Evolutionary conservation across 2,113 vertebrate species (phyloP).

Genomic region (Oceanodroma tethys): DNA sequence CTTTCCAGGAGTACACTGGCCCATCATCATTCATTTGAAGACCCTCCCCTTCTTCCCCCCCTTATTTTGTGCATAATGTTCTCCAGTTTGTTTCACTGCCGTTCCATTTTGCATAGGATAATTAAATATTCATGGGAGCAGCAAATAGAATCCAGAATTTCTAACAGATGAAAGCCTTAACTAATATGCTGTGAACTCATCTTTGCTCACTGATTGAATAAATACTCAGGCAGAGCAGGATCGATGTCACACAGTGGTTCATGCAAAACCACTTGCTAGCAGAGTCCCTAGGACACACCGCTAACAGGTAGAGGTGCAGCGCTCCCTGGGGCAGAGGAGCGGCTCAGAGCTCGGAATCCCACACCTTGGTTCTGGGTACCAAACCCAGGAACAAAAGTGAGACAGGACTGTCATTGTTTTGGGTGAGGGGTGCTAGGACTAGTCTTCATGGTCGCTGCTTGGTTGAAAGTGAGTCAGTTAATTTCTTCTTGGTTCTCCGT

Average conservation of each 20-base stretch:
- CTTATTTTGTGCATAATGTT: neutral
- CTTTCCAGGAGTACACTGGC: neutral
- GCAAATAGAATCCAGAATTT: neutral
- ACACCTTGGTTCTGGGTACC: neutral
- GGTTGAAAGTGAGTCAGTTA: neutral
- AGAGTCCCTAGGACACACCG: neutral
- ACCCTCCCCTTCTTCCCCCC: fast-evolving
- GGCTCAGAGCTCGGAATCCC: neutral
- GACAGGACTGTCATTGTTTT: neutral
- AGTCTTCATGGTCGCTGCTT: neutral
- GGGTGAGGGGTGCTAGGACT: neutral
- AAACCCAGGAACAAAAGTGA: neutral
- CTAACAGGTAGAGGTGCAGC: neutral
- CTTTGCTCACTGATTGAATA: neutral
- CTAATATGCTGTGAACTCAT: neutral
- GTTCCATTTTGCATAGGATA: neutral
- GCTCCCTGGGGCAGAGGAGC: neutral
- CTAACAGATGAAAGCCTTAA: neutral
- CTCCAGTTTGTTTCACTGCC: neutral
- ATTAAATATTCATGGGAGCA: neutral
- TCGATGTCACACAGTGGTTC: neutral
- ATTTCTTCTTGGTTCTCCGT: neutral
- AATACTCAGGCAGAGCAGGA: neutral
- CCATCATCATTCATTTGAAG: neutral
- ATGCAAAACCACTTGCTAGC: neutral